A percentile compares a stretch with the other conserved stretches of the same genome.
Evolutionary conservation across 2,888 invertebrate species (phyloP).

Genomic region (Metallyticus violacea): DNA sequence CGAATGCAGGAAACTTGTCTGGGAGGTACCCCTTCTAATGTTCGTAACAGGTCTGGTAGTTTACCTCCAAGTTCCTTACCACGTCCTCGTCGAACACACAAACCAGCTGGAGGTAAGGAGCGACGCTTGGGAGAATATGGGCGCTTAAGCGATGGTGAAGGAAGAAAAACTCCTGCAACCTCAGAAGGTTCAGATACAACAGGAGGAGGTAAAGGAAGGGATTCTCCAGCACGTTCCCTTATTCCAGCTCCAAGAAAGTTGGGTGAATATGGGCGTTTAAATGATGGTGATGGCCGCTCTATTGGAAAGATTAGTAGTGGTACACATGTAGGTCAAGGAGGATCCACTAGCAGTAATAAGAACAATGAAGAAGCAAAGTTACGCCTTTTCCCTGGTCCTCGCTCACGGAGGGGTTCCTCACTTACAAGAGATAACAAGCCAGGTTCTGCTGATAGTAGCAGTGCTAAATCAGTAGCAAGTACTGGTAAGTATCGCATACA

Average conservation of each 20-base stretch:
- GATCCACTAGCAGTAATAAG: conserved; percentile 18
- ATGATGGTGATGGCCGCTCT: conserved; percentile 47
- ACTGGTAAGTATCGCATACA: conserved; percentile 33
- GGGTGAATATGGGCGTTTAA: conserved; percentile 58
- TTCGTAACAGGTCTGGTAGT: conserved; percentile 51
- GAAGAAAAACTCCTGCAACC: conserved; percentile 29
- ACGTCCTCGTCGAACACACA: conserved; percentile 57
- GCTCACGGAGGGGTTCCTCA: conserved; percentile 55
- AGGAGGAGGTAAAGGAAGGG: conserved; percentile 44
- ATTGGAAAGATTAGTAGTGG: conserved; percentile 26
- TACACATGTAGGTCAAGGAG: conserved; percentile 13
- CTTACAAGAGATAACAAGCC: conserved; percentile 52
- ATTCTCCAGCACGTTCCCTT: conserved; percentile 51
- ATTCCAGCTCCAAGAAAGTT: conserved; percentile 55
- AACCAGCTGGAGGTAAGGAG: conserved; percentile 34
- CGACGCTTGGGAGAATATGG: conserved; percentile 60
- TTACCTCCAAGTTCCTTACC: conserved; percentile 64
- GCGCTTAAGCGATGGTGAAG: conserved; percentile 54
- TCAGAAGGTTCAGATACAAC: neutral
- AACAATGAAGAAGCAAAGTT: conserved; percentile 37
- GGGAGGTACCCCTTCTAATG: neutral
- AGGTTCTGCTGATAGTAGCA: conserved; percentile 23
- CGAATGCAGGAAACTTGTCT: conserved; percentile 53
- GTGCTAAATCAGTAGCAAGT: conserved; percentile 23
- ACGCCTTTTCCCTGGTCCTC: conserved; percentile 42